phyloP scores from a whole-genome alignment of 2,888 invertebrate genomes.

The Enoplolaimus lenunculus region DNA sequence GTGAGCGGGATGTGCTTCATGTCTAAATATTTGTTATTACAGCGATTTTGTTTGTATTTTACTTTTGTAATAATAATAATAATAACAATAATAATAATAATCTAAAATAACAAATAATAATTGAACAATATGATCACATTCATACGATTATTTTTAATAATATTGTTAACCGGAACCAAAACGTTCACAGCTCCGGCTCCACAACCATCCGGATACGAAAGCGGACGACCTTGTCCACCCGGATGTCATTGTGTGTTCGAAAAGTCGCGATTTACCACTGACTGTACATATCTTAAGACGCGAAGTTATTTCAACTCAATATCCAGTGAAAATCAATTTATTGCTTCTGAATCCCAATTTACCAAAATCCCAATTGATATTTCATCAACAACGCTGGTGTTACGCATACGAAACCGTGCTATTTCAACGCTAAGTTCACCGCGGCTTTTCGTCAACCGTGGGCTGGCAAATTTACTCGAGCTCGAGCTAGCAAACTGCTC shows the following conservation, averaged over 20 bases:
- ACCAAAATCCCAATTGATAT: conserved; percentile 12
- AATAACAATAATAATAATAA: too few relatives aligned
- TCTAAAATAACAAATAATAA: too few relatives aligned
- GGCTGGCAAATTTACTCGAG: conserved; percentile 14
- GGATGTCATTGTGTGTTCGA: neutral
- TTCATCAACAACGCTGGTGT: conserved; percentile 1
- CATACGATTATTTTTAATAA: too few relatives aligned
- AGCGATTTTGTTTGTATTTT: too few relatives aligned
- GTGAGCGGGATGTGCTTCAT: too few relatives aligned
- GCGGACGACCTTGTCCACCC: neutral
- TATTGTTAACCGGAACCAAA: too few relatives aligned
- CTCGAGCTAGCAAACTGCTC: neutral
- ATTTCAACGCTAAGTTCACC: neutral
- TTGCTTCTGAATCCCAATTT: neutral
- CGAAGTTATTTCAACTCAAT: too few relatives aligned
- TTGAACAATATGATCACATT: too few relatives aligned
- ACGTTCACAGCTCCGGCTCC: too few relatives aligned
- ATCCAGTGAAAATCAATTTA: too few relatives aligned
- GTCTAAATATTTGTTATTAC: too few relatives aligned
- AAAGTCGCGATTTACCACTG: conserved; percentile 7
- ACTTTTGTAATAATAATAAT: too few relatives aligned
- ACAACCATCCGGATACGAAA: neutral
- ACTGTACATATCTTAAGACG: conserved; percentile 1
- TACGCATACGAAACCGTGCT: neutral
- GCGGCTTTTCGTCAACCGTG: neutral